A percentile compares a stretch with the other conserved stretches of the same genome.
phyloP scores from a whole-genome alignment of 2,113 vertebrate species.

The Gavia stellata region DNA sequence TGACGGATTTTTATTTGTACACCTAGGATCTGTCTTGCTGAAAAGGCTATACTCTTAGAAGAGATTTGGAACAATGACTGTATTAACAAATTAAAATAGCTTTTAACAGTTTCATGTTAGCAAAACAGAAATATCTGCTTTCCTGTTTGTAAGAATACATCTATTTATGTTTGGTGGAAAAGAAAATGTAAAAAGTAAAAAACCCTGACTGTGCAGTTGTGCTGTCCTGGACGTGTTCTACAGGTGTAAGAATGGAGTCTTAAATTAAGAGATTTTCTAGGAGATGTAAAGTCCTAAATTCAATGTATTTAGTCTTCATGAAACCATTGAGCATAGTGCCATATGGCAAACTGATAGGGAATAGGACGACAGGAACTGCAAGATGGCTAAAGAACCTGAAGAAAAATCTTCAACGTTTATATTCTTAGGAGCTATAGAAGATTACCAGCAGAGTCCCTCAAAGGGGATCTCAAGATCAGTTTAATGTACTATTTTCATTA shows the following conservation, averaged over 20 bases:
- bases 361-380: not conserved
- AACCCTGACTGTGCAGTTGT: not conserved
- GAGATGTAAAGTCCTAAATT: not conserved
- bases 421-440: not conserved
- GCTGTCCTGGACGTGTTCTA: not conserved
- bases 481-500: not conserved
- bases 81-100: not conserved
- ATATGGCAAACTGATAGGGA: not conserved
- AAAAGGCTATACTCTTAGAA: not conserved
- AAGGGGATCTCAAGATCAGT: not conserved
- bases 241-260: not conserved
- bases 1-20: not conserved
- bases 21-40: not conserved
- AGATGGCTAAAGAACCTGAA: not conserved
- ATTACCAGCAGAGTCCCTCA: not conserved
- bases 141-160: not conserved
- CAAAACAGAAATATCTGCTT: not conserved
- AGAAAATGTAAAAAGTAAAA: not conserved
- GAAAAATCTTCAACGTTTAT: not conserved
- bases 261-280: not conserved
- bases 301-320: not conserved
- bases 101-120: not conserved
- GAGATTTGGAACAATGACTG: not conserved
- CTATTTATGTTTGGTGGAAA: not conserved
- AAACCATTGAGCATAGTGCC: not conserved